phyloP scores from a whole-genome alignment of 1,140 invertebrate species.

The Aphidius ervi region DNA sequence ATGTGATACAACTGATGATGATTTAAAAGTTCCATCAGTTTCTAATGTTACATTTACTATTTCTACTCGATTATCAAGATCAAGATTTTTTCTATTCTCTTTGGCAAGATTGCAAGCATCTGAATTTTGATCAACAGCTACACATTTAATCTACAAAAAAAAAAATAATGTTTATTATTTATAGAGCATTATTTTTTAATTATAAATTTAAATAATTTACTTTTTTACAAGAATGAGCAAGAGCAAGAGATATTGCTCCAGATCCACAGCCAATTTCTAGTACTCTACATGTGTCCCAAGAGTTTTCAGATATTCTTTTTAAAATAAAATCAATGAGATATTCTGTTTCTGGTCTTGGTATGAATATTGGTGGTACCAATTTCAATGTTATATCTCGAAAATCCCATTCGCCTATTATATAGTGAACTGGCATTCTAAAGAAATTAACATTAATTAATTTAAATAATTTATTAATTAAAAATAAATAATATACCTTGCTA shows the following conservation, averaged over 20 bases:
- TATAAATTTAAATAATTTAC: constrained; percentile 34
- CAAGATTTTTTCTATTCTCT: constrained; percentile 56
- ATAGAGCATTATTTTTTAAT: constrained; percentile 4
- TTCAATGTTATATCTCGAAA: constrained; percentile 65
- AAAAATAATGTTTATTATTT: constrained; percentile 16
- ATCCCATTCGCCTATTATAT: constrained; percentile 72
- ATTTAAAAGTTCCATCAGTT: constrained; percentile 34
- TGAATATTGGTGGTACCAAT: constrained; percentile 66
- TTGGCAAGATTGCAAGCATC: constrained; percentile 59
- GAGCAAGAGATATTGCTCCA: constrained; percentile 63
- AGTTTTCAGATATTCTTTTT: constrained; percentile 35
- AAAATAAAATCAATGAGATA: constrained; percentile 58
- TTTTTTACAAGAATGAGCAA: constrained; percentile 55
- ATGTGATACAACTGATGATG: constrained; percentile 23
- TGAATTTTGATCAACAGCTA: constrained; percentile 59
- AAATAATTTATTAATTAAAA: neutral
- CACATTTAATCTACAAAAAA: constrained; percentile 43
- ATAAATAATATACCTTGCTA: constrained; percentile 36
- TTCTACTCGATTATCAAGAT: constrained; percentile 48
- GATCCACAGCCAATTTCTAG: constrained; percentile 68
- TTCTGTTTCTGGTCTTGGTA: constrained; percentile 72
- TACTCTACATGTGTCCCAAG: constrained; percentile 35
- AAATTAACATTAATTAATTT: constrained; percentile 1
- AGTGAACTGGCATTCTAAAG: constrained; percentile 67
- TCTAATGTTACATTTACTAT: constrained; percentile 53